Evolutionary conservation across 2,113 vertebrate species (phyloP).

Genomic region (Merops nubicus): DNA sequence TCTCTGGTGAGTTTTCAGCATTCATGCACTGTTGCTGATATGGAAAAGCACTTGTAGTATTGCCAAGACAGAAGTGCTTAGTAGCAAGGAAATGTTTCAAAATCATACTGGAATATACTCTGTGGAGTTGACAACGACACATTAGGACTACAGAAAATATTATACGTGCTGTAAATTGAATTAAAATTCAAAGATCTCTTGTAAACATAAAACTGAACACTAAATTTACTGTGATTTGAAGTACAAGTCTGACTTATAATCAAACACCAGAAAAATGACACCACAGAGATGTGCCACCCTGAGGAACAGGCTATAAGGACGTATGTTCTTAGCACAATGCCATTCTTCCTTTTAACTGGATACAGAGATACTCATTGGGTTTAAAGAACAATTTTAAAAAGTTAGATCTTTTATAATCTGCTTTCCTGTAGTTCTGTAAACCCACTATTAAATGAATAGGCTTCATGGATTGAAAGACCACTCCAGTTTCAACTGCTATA

Average conservation of each 20-base stretch:
- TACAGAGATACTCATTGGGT: background rate
- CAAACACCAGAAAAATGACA: slow-evolving; percentile 8
- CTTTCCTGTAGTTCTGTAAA: background rate
- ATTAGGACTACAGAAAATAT: slow-evolving; percentile 10
- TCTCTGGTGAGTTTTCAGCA: slow-evolving; percentile 12
- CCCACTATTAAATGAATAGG: background rate
- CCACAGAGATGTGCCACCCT: background rate
- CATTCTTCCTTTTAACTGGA: background rate
- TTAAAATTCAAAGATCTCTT: background rate
- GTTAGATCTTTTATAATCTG: background rate
- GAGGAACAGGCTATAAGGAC: background rate
- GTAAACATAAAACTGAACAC: background rate
- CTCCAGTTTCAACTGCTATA: background rate
- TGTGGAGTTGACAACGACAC: background rate
- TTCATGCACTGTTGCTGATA: slow-evolving; percentile 43
- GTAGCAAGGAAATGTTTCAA: slow-evolving; percentile 23
- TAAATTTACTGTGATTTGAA: background rate
- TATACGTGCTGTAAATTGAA: background rate
- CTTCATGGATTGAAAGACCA: background rate
- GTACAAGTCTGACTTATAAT: background rate
- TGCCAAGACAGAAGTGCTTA: slow-evolving; percentile 38
- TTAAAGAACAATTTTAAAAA: background rate
- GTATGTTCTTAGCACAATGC: background rate
- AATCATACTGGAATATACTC: slow-evolving; percentile 1
- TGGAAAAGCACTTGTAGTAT: background rate